Conservation (phyloP, 2,888 invertebrate genomes). For the Scaeva pyrastri region DNA sequence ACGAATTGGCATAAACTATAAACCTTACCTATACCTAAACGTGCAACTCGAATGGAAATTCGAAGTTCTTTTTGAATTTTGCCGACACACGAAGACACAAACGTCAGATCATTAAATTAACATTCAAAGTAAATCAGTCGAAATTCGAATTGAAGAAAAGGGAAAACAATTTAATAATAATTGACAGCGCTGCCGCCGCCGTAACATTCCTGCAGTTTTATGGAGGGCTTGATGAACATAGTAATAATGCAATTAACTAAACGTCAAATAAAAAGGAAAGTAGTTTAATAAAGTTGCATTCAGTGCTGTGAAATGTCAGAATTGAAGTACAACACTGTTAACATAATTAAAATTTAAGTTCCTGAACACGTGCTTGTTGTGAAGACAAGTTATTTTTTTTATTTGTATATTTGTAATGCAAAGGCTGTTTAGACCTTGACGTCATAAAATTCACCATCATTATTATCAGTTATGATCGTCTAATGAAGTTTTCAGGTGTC, state of each 20-base stretch:
- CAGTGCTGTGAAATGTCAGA: neutral
- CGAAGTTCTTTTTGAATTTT: neutral
- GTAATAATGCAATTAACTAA: constrained; percentile 6
- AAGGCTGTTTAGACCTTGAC: constrained; percentile 29
- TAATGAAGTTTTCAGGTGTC: constrained; percentile 5
- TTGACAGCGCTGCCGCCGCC: constrained; percentile 14
- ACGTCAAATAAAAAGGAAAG: constrained; percentile 6
- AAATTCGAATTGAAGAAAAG: neutral
- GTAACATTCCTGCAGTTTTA: neutral
- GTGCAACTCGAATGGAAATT: neutral
- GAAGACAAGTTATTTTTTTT: neutral
- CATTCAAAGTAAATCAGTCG: constrained; percentile 16
- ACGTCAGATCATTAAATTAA: constrained; percentile 20
- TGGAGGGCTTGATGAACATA: constrained; percentile 16
- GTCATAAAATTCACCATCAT: constrained; percentile 15
- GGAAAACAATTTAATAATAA: constrained; percentile 12
- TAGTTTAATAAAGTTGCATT: constrained; percentile 15
- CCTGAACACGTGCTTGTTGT: constrained; percentile 5
- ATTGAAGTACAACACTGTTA: neutral
- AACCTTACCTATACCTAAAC: neutral
- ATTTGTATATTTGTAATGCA: constrained; percentile 26
- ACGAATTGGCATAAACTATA: neutral
- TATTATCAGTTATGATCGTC: constrained; percentile 1
- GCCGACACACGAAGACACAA: neutral
- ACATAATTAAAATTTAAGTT: constrained; percentile 19